A percentile compares a stretch with the other conserved stretches of the same genome.
Conservation (phyloP, 92 coral and sea anemone genomes). For the Pocillopora meandrina region DNA sequence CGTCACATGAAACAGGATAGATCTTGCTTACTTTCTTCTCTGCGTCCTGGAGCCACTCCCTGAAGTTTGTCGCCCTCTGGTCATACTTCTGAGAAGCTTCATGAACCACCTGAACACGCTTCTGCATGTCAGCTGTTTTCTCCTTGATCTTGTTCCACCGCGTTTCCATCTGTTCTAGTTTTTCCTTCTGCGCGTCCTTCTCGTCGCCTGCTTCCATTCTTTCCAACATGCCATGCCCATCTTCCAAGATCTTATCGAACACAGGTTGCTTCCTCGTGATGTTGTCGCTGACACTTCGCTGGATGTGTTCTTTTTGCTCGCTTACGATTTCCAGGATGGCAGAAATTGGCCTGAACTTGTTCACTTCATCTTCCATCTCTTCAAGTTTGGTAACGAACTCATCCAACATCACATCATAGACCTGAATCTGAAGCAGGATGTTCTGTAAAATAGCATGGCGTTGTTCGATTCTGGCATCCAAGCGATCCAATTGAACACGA, state of each 20-base stretch:
- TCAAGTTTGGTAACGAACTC: conserved; percentile 57
- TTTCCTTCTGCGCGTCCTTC: conserved; percentile 69
- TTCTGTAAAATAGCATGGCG: conserved; percentile 78
- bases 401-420: conserved; percentile 63
- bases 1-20: conserved; percentile 64
- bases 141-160: conserved; percentile 82
- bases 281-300: conserved; percentile 54
- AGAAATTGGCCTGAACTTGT: conserved; percentile 74
- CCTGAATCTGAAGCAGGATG: conserved; percentile 76
- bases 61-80: conserved; percentile 68
- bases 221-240: conserved; percentile 77
- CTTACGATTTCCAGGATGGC: conserved; percentile 70
- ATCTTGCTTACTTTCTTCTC: conserved; percentile 79
- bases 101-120: conserved; percentile 71
- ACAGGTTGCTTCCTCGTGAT: conserved; percentile 85
- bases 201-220: conserved; percentile 88
- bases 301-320: conserved; percentile 73
- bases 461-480: conserved; percentile 75
- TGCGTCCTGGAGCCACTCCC: conserved; percentile 85
- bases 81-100: conserved; percentile 83
- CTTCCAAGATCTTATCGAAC: conserved; percentile 87
- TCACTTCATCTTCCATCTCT: conserved; percentile 70
- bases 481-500: conserved; percentile 75
- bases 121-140: conserved; percentile 69
- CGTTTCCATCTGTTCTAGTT: conserved; percentile 73